These are phyloP conservation scores for Resseliella maxima DNA, from an alignment of 2,888 invertebrate species.

Conservation along the genomic window DNA sequence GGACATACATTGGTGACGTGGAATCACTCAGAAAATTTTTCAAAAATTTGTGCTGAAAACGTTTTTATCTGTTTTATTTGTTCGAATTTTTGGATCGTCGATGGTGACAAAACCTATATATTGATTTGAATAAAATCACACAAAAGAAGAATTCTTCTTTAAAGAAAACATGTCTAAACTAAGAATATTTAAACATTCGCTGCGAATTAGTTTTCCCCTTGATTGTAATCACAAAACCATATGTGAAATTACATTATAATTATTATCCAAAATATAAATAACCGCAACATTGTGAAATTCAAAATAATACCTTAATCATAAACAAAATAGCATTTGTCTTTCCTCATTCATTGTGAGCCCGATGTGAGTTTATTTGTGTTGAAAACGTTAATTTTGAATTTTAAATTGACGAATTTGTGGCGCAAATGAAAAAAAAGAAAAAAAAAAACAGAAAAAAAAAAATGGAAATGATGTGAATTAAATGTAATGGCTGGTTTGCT, in stretches of 20 bases:
- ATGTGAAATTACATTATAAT: conserved; percentile 13
- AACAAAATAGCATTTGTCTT: background rate
- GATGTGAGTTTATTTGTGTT: background rate
- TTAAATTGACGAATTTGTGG: conserved; percentile 9
- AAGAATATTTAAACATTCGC: too few species aligned
- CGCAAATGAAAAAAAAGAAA: too few species aligned
- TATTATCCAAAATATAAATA: background rate
- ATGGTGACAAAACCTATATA: too few species aligned
- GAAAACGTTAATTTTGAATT: background rate
- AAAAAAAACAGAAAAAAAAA: too few species aligned
- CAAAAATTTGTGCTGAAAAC: too few species aligned
- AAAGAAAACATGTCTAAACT: too few species aligned
- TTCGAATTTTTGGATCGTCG: too few species aligned
- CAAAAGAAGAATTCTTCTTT: too few species aligned
- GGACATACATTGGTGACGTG: too few species aligned
- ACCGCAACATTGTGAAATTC: background rate
- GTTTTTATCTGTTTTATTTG: too few species aligned
- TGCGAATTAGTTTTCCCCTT: background rate
- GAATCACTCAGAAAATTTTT: too few species aligned
- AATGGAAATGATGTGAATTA: conserved; percentile 20
- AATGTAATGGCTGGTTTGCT: background rate
- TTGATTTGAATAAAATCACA: too few species aligned
- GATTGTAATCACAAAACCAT: background rate
- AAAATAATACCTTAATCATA: background rate
- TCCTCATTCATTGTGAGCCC: background rate